These are phyloP conservation scores for Champsocephalus esox DNA, from an alignment of 2,797 vertebrate genomes.

Conservation along the genomic window DNA sequence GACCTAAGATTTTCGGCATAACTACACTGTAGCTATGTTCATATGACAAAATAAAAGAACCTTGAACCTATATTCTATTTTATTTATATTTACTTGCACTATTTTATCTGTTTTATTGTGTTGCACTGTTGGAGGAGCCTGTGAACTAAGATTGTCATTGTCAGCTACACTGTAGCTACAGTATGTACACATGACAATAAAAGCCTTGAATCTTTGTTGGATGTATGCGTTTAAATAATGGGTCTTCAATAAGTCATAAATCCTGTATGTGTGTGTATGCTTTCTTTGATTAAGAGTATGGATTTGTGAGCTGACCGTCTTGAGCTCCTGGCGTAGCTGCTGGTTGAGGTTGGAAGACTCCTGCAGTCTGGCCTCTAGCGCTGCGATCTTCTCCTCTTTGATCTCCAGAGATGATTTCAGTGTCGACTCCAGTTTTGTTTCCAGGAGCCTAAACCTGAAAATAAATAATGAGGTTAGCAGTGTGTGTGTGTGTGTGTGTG, in stretches of 20 bases:
- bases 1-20: too few species aligned
- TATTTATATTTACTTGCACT: too few species aligned
- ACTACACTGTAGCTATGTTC: too few species aligned
- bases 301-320: constrained; percentile 87
- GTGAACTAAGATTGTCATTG: too few species aligned
- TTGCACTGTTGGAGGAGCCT: too few species aligned
- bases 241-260: not conserved
- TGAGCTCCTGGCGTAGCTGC: constrained; percentile 96
- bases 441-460: constrained; percentile 93
- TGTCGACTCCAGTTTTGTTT: constrained; percentile 95
- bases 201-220: not conserved
- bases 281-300: too few species aligned
- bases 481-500: not conserved
- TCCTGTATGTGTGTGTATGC: too few species aligned
- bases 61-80: too few species aligned
- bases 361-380: constrained; percentile 96
- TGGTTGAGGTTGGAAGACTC: constrained; percentile 98
- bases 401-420: constrained; percentile 98
- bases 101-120: too few species aligned
- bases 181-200: too few species aligned
- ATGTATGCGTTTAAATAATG: constrained; percentile 5
- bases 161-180: too few species aligned
- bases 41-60: too few species aligned
- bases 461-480: constrained; percentile 17
- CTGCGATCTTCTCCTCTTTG: constrained; percentile 98